phyloP scores from a whole-genome alignment of 2,888 invertebrate genomes.

The Parnassius smintheus region DNA sequence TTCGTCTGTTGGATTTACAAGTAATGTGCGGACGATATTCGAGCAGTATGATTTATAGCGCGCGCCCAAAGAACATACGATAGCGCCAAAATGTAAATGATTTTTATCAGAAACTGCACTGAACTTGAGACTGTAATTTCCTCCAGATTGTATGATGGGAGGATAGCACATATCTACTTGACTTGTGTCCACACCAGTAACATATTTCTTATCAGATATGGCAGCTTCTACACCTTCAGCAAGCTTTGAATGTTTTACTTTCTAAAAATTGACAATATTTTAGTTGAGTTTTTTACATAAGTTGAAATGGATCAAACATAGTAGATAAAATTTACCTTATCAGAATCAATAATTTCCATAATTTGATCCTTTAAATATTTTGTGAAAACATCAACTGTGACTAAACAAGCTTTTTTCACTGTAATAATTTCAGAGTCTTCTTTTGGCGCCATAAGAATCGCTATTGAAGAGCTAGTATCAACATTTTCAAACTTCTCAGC shows the following conservation, averaged over 20 bases:
- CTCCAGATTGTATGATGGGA: constrained; percentile 99
- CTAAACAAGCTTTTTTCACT: constrained; percentile 95
- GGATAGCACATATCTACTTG: constrained; percentile 99
- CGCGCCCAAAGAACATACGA: constrained; percentile 96
- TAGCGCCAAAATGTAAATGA: constrained; percentile 96
- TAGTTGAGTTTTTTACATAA: too few relatives aligned
- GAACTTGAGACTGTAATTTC: constrained; percentile 98
- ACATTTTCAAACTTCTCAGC: constrained; percentile 90
- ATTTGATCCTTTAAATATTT: constrained; percentile 98
- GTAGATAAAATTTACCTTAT: constrained; percentile 83
- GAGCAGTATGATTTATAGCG: constrained; percentile 99
- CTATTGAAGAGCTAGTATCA: constrained; percentile 92
- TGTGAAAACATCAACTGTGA: constrained; percentile 96
- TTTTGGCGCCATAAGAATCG: constrained; percentile 95
- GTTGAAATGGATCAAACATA: too few relatives aligned
- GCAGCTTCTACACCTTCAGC: constrained; percentile 97
- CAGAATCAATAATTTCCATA: constrained; percentile 99
- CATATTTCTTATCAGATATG: constrained; percentile 97
- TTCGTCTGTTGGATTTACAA: constrained; percentile 94
- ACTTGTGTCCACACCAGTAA: constrained; percentile 92
- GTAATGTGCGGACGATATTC: constrained; percentile 96
- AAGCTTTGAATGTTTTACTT: constrained; percentile 97
- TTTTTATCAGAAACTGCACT: constrained; percentile 97
- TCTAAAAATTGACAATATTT: constrained; percentile 77
- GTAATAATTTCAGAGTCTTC: constrained; percentile 95